Base-by-base conservation (phyloP, 2,888 invertebrate species). In the Cataglyphis altisquamis region DNA sequence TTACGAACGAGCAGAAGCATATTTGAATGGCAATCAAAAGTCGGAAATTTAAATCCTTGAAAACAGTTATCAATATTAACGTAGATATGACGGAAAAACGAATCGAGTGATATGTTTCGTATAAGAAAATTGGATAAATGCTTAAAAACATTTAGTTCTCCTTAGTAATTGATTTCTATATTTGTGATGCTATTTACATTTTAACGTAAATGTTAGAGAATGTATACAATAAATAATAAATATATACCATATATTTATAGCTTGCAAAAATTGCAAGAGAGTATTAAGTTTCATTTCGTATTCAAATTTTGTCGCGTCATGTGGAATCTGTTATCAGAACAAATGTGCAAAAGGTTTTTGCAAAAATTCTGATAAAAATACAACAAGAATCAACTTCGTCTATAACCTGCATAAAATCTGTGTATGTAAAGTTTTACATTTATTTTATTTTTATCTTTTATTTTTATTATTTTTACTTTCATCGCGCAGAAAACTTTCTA, bases 21-120 rank as follows among this genome's bases (percentile, higher is more conserved):
- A 70, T 78, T 72, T 72, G 60, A 72, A n/a, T 45, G 70, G 60
- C 60, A 72, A 60, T 60, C 60, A 25, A 70, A 77, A 78, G 32
- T 63, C 12, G 8, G n/a, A 45, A 41, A 70, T 60, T 80, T 72
- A 18, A 80, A 60, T 57, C 29, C 29, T 78, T 57, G 9, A 55
- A 80, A 72, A 80, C 60, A 45, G 32, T 41, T 36, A 70, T 57
- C 60, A 18, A 72, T 60, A 80, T 80, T 68, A 41, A 75, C 39
- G 18, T 25, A 75, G 21, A 78, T 78, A 45, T 21, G 18, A 70
- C 8, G 21, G 15, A 41, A 57, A 60, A 70, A n/a, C 10, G 21
- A 1, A 45, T 41, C 21, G 3, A 39, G 29, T 15, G 15, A 39
- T 41, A 6, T 0, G 29, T 10, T 48, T 18, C 21, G 32, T 15